phyloP scores from a whole-genome alignment of 2,888 invertebrate genomes.

The Nephrotoma flavescens region DNA sequence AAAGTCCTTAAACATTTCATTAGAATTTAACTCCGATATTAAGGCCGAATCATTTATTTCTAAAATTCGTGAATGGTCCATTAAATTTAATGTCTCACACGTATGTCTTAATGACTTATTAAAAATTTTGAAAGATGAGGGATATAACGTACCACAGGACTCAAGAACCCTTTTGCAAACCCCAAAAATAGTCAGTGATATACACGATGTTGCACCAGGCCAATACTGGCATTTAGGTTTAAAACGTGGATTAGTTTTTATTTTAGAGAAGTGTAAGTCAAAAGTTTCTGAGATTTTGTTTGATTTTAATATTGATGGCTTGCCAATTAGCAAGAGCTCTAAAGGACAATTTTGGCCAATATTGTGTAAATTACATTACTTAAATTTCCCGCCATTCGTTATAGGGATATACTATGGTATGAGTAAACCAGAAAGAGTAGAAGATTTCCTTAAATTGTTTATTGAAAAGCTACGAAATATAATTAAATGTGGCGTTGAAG shows the following conservation, averaged over 20 bases:
- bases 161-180: slow-evolving; percentile 2
- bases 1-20: too few relatives aligned
- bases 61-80: too few relatives aligned
- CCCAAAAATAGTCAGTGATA: not conserved
- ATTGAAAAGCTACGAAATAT: slow-evolving; percentile 1
- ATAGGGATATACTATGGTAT: slow-evolving; percentile 5
- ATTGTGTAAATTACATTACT: not conserved
- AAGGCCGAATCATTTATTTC: too few relatives aligned
- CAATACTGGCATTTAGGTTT: slow-evolving; percentile 6
- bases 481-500: not conserved
- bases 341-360: too few relatives aligned
- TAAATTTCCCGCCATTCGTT: too few relatives aligned
- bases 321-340: slow-evolving; percentile 4
- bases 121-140: not conserved
- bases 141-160: too few relatives aligned
- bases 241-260: not conserved
- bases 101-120: not conserved
- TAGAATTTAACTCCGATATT: too few relatives aligned
- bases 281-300: not conserved
- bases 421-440: not conserved
- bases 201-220: too few relatives aligned
- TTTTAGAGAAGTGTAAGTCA: not conserved
- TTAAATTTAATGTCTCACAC: too few relatives aligned
- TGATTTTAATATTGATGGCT: too few relatives aligned
- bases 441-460: too few relatives aligned